Evolutionary conservation across 1,140 invertebrate species (phyloP).

Genomic region (Aphelenchoides fujianensis): DNA sequence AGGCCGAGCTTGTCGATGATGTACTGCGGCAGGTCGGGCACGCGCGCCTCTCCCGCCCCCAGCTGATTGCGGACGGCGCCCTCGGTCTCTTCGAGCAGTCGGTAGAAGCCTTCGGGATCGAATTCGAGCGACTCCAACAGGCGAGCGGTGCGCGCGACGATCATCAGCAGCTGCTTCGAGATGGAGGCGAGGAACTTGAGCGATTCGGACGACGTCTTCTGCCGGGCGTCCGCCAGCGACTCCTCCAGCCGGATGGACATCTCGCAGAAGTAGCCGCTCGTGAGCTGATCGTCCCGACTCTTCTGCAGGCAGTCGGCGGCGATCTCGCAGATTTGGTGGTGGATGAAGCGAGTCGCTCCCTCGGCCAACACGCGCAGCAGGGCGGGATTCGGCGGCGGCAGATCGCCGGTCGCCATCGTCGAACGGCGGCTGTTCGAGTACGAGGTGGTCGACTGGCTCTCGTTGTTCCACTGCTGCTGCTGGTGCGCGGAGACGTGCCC

Average conservation of each 20-base stretch:
- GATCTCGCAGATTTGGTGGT: slow-evolving; percentile 64
- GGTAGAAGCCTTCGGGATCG: slow-evolving; percentile 97
- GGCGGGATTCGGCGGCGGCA: slow-evolving; percentile 45
- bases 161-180: slow-evolving; percentile 83
- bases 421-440: slow-evolving; percentile 35
- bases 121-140: slow-evolving; percentile 96
- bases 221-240: slow-evolving; percentile 63
- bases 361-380: slow-evolving; percentile 60
- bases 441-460: too few species aligned
- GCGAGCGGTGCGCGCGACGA: slow-evolving; percentile 91
- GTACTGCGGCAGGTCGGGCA: slow-evolving; percentile 87
- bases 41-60: slow-evolving; percentile 73
- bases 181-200: slow-evolving; percentile 52
- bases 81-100: slow-evolving; percentile 89
- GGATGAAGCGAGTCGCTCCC: slow-evolving; percentile 66
- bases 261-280: slow-evolving; percentile 66
- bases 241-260: slow-evolving; percentile 66
- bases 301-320: slow-evolving; percentile 66
- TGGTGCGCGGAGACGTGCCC: too few species aligned
- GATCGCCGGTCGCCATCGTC: slow-evolving; percentile 19
- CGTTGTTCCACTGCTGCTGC: not conserved
- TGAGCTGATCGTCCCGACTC: slow-evolving; percentile 65
- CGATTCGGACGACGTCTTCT: slow-evolving; percentile 56
- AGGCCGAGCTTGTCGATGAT: slow-evolving; percentile 93
- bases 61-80: slow-evolving; percentile 82